These are phyloP conservation scores for Plebejus melissa DNA, from an alignment of 2,888 invertebrate species.

Conservation along the genomic window DNA sequence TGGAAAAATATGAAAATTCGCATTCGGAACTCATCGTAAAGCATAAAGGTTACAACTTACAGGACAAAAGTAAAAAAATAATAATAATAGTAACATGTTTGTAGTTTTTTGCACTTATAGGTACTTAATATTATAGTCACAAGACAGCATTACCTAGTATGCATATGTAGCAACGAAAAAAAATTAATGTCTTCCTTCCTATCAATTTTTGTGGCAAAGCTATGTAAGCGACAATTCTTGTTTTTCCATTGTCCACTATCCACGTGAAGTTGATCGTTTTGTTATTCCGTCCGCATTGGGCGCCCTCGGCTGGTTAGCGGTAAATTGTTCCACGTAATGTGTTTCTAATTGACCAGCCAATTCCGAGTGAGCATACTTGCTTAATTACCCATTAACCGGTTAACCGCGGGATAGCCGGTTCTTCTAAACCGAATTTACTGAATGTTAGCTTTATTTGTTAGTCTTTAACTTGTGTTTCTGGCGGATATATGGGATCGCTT, in stretches of 20 bases:
- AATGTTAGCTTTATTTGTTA: conserved; percentile 22
- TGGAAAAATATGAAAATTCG: no score
- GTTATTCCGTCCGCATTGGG: conserved; percentile 57
- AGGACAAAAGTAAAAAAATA: no score
- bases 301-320: conserved; percentile 68
- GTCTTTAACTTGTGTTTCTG: neutral
- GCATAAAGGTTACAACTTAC: no score
- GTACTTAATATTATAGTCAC: no score
- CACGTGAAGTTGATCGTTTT: conserved; percentile 49
- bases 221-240: neutral
- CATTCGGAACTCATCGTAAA: no score
- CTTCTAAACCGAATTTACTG: conserved; percentile 33
- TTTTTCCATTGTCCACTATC: neutral
- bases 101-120: no score
- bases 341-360: conserved; percentile 77
- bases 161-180: neutral
- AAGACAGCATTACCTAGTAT: neutral
- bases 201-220: neutral
- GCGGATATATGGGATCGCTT: neutral
- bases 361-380: conserved; percentile 62
- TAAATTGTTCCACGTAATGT: conserved; percentile 74
- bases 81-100: no score
- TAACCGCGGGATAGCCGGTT: conserved; percentile 36
- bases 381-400: conserved; percentile 54
- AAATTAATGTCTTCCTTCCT: neutral